A percentile compares a stretch with the other conserved stretches of the same genome.
Evolutionary conservation across 2,113 vertebrate species (phyloP).

Genomic region (Centropus bengalensis): DNA sequence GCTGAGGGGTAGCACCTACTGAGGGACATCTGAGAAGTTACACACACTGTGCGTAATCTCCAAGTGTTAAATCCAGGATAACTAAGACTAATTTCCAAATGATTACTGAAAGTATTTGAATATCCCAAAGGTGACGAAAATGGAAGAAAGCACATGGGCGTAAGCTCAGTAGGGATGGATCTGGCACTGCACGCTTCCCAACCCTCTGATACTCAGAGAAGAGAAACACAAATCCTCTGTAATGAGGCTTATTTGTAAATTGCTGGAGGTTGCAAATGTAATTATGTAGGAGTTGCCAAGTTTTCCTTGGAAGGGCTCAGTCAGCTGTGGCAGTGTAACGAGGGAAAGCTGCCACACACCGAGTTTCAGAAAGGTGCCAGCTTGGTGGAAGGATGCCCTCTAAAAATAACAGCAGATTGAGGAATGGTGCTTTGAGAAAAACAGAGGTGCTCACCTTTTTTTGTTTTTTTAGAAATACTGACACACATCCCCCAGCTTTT

Average conservation of each 20-base stretch:
- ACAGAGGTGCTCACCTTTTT: background rate
- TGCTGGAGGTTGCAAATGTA: background rate
- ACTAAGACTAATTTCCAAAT: background rate
- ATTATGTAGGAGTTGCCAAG: background rate
- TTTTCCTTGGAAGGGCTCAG: background rate
- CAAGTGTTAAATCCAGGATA: background rate
- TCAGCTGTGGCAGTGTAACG: background rate
- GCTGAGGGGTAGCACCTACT: background rate
- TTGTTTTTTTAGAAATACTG: background rate
- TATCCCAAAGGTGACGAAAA: background rate
- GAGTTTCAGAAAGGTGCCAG: background rate
- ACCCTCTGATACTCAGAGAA: background rate
- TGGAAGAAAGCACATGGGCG: fast-evolving
- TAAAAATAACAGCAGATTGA: slow-evolving; percentile 14
- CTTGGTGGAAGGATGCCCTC: background rate
- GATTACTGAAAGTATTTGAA: background rate
- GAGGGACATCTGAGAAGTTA: background rate
- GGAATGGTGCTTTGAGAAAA: background rate
- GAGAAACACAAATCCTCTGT: background rate
- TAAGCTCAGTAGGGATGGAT: background rate
- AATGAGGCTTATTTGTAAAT: background rate
- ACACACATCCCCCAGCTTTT: background rate
- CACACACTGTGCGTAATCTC: fast-evolving
- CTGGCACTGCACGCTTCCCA: fast-evolving
- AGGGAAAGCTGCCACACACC: background rate